These are phyloP conservation scores for Caenorhabditis virilis DNA, from an alignment of 2,888 invertebrate species.

Conservation along the genomic window DNA sequence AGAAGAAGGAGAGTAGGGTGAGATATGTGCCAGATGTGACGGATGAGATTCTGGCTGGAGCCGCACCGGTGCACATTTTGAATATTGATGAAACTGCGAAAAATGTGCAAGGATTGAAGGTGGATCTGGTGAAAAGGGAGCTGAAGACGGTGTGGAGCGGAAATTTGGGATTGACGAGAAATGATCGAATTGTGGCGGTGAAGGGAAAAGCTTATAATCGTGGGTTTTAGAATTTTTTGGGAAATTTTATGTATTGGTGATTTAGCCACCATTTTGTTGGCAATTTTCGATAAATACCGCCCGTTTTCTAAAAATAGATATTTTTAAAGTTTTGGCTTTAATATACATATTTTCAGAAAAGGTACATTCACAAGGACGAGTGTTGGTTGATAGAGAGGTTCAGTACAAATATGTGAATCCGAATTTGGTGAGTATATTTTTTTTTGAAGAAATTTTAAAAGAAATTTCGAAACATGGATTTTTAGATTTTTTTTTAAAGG, in stretches of 20 bases:
- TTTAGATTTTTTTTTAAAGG: no score
- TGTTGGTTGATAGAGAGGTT: conserved; percentile 91
- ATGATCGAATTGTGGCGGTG: conserved; percentile 56
- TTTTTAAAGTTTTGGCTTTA: no score
- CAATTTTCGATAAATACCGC: neutral
- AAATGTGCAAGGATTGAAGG: conserved; percentile 11
- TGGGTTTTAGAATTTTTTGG: no score
- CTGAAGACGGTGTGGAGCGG: conserved; percentile 44
- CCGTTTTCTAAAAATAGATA: conserved; percentile 42
- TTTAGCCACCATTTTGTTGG: conserved; percentile 2
- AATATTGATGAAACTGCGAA: conserved; percentile 12
- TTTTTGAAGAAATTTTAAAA: no score
- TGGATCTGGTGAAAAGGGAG: conserved; percentile 18
- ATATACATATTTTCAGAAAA: no score
- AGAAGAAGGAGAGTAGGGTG: conserved; percentile 35
- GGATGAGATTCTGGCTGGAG: conserved; percentile 7
- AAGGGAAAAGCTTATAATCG: conserved; percentile 56
- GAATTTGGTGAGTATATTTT: no score
- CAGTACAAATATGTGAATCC: conserved; percentile 98
- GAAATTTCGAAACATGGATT: no score
- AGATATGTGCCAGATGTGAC: conserved; percentile 23
- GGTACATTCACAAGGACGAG: conserved; percentile 92
- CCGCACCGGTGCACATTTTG: conserved; percentile 43
- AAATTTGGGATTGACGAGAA: conserved; percentile 44
- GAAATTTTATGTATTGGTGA: no score